phyloP scores from a whole-genome alignment of 1,140 invertebrate species.

The Aphidius gifuensis region DNA sequence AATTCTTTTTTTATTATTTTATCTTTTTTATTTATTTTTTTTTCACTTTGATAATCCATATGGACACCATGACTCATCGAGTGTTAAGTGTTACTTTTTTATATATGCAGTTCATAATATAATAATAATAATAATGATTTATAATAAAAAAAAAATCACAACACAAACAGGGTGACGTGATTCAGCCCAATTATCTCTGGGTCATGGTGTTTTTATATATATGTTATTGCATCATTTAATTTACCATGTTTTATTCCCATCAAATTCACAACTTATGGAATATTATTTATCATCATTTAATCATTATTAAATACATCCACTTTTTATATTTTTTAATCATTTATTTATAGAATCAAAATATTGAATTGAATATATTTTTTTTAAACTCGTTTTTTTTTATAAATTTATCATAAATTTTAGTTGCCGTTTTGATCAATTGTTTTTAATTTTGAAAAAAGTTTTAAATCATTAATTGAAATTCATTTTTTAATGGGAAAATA shows the following conservation, averaged over 20 bases:
- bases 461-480: no score
- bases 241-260: not conserved
- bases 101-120: not conserved
- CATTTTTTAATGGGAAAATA: no score
- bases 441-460: no score
- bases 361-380: no score
- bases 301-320: not conserved
- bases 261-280: no score
- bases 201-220: constrained; percentile 16
- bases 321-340: no score
- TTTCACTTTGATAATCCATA: constrained; percentile 17
- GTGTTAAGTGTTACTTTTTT: constrained; percentile 2
- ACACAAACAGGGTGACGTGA: constrained; percentile 16
- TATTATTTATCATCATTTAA: not conserved
- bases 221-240: constrained; percentile 11
- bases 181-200: constrained; percentile 25
- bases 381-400: no score
- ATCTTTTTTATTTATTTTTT: not conserved
- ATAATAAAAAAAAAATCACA: constrained; percentile 10
- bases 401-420: no score
- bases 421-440: no score
- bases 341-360: no score
- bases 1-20: not conserved
- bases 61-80: constrained; percentile 5
- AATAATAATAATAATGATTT: not conserved